Evolutionary conservation across 2,113 vertebrate species (phyloP).

Genomic region (Ammodramus savannarum): DNA sequence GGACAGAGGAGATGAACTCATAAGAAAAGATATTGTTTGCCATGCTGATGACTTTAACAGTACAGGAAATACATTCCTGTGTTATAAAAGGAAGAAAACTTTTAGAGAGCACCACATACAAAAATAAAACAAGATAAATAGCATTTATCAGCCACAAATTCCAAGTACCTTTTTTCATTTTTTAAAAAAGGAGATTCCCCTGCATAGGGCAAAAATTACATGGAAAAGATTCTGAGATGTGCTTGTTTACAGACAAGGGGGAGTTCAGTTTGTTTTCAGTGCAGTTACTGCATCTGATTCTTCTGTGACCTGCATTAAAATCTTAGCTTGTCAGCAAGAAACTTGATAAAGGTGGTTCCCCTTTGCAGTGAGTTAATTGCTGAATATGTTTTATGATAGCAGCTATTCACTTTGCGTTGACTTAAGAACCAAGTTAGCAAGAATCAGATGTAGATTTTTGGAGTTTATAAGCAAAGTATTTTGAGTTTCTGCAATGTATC

Average conservation of each 20-base stretch:
- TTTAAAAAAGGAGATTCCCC: background rate
- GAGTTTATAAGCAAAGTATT: background rate
- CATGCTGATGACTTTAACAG: background rate
- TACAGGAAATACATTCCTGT: background rate
- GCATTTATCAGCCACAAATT: background rate
- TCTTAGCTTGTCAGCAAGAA: background rate
- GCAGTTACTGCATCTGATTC: background rate
- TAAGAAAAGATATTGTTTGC: background rate
- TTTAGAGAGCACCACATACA: background rate
- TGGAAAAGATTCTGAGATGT: background rate
- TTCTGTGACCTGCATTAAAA: background rate
- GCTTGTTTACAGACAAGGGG: background rate
- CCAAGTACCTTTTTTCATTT: background rate
- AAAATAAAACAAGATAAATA: background rate
- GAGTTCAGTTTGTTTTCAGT: background rate
- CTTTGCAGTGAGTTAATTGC: background rate
- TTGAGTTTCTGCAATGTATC: background rate
- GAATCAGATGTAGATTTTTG: background rate
- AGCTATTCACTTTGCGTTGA: background rate
- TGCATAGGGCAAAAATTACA: background rate
- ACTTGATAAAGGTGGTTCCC: background rate
- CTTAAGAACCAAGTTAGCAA: background rate
- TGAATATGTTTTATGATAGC: background rate
- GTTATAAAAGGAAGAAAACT: background rate
- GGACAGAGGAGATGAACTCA: background rate